Percentiles rank a stretch among this genome's conserved stretches.
These are phyloP conservation scores for Seira sanloemensis DNA, from an alignment of 2,888 invertebrate species.

Conservation along the genomic window DNA sequence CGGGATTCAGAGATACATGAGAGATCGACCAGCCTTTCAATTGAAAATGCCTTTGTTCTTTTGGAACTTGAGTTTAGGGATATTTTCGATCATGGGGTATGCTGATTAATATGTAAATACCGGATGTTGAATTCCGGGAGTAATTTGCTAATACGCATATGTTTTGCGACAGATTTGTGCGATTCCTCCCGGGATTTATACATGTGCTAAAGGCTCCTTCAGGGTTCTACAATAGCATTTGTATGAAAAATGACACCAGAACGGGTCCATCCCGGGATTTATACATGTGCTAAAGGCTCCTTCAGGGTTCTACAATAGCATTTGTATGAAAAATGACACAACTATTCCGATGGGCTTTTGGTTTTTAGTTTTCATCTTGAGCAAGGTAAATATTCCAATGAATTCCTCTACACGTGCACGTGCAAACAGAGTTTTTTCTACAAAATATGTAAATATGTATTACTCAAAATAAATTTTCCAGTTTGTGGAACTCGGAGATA, in stretches of 20 bases:
- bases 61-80: conserved; percentile 79
- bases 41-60: conserved; percentile 77
- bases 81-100: conserved; percentile 78
- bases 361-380: conserved; percentile 15
- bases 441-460: not conserved
- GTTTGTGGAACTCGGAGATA: conserved; percentile 58
- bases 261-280: conserved; percentile 76
- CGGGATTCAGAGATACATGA: conserved; percentile 78
- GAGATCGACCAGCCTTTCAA: conserved; percentile 77
- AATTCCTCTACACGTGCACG: not conserved
- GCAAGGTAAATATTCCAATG: not conserved
- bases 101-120: conserved; percentile 23
- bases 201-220: not conserved
- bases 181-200: not conserved
- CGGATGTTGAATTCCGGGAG: conserved; percentile 76
- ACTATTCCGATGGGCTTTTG: conserved; percentile 33
- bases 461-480: conserved; percentile 31
- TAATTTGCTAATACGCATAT: not conserved
- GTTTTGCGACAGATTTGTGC: not conserved
- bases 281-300: conserved; percentile 76
- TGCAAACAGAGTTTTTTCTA: not conserved
- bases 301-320: conserved; percentile 77
- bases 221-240: not conserved
- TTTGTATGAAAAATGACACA: conserved; percentile 46
- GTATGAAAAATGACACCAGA: conserved; percentile 23